phyloP scores from a whole-genome alignment of 2,113 vertebrate genomes.

The Capreolus pygargus region DNA sequence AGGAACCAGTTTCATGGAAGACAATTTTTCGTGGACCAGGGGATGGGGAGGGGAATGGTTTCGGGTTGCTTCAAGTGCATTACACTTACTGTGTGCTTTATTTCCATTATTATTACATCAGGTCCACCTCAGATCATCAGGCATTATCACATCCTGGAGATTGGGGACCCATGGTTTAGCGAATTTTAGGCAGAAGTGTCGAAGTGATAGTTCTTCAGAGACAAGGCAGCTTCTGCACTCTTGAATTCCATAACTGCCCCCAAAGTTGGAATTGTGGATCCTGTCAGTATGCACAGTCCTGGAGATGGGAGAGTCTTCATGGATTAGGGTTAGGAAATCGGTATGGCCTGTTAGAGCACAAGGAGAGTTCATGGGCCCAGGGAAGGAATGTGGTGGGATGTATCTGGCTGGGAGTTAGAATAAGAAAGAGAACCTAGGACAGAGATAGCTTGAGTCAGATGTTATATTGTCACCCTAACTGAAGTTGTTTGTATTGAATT shows the following conservation, averaged over 20 bases:
- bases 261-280: neutral
- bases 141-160: neutral
- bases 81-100: neutral
- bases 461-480: neutral
- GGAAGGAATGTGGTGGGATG: neutral
- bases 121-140: neutral
- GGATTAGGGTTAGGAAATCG: neutral
- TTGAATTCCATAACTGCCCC: neutral
- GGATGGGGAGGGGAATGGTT: neutral
- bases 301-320: neutral
- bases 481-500: neutral
- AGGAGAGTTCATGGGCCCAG: neutral
- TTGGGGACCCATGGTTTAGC: neutral
- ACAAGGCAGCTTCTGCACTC: neutral
- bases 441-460: neutral
- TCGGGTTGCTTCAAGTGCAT: neutral
- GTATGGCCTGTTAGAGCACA: neutral
- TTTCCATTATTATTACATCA: neutral
- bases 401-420: neutral
- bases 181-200: neutral
- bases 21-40: neutral
- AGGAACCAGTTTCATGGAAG: neutral
- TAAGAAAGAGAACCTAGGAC: neutral
- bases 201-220: neutral
- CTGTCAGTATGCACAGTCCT: neutral